phyloP scores from a whole-genome alignment of 2,113 vertebrate genomes.

The Pachypanchax playfairii region DNA sequence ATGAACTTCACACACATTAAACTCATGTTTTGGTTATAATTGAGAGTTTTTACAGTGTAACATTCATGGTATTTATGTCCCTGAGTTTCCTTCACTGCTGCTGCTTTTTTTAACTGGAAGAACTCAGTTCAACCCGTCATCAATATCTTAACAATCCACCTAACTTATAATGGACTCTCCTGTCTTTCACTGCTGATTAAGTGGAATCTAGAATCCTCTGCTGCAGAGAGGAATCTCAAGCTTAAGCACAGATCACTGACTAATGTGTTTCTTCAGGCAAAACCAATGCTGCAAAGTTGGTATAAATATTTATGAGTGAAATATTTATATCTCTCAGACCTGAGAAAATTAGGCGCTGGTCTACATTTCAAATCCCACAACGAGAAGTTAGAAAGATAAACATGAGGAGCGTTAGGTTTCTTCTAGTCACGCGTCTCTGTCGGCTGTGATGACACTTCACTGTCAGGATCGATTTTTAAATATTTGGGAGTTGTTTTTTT shows the following conservation, averaged over 20 bases:
- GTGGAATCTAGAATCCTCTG: background rate
- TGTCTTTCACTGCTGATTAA: background rate
- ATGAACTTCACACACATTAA: too few species aligned
- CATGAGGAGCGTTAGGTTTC: background rate
- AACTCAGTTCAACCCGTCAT: background rate
- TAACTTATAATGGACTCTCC: background rate
- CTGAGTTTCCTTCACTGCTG: too few species aligned
- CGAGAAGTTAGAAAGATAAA: constrained; percentile 19
- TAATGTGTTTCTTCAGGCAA: constrained; percentile 57
- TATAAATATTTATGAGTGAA: constrained; percentile 69
- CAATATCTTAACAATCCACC: background rate
- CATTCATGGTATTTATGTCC: too few species aligned
- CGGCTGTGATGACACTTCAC: background rate
- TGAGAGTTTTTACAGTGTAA: too few species aligned
- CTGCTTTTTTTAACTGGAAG: too few species aligned
- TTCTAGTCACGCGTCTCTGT: constrained; percentile 1
- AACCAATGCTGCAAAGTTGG: constrained; percentile 44
- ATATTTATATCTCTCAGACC: constrained; percentile 57
- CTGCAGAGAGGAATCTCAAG: constrained; percentile 16
- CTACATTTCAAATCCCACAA: constrained; percentile 38
- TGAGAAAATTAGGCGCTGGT: constrained; percentile 45
- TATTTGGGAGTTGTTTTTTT: too few species aligned
- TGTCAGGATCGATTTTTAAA: background rate
- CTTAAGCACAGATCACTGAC: constrained; percentile 60
- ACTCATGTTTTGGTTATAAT: too few species aligned